phyloP scores from a whole-genome alignment of 2,888 invertebrate genomes.

The Ectemnius lituratus region DNA sequence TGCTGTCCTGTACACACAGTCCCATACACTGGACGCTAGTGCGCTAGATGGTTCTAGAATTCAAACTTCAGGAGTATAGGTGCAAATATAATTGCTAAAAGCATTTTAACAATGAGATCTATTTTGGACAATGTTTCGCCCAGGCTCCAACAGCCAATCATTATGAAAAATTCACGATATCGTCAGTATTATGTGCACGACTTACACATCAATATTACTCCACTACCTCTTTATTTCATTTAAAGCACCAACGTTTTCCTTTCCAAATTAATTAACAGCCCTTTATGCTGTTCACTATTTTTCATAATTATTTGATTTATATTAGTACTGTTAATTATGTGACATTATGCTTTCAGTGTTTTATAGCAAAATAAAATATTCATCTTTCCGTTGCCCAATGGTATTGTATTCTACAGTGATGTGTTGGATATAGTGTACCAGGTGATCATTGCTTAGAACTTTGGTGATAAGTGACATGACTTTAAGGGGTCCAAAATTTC shows the following conservation, averaged over 20 bases:
- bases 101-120: conserved; percentile 51
- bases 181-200: conserved; percentile 53
- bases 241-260: neutral
- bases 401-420: neutral
- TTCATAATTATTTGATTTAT: neutral
- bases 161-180: conserved; percentile 51
- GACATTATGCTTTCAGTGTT: neutral
- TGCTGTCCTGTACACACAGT: conserved; percentile 41
- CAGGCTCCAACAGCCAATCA: conserved; percentile 70
- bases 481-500: conserved; percentile 36
- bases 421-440: conserved; percentile 1
- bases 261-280: neutral
- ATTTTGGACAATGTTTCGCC: conserved; percentile 68
- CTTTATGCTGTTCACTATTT: neutral
- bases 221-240: neutral
- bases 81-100: conserved; percentile 40
- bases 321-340: neutral
- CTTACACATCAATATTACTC: conserved; percentile 22
- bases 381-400: conserved; percentile 1
- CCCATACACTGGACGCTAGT: conserved; percentile 38
- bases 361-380: neutral
- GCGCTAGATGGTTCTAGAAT: conserved; percentile 5
- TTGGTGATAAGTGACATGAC: conserved; percentile 1
- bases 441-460: neutral
- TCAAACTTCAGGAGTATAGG: conserved; percentile 30